phyloP scores from a whole-genome alignment of 1,140 invertebrate genomes.

The Drosophila ambigua region DNA sequence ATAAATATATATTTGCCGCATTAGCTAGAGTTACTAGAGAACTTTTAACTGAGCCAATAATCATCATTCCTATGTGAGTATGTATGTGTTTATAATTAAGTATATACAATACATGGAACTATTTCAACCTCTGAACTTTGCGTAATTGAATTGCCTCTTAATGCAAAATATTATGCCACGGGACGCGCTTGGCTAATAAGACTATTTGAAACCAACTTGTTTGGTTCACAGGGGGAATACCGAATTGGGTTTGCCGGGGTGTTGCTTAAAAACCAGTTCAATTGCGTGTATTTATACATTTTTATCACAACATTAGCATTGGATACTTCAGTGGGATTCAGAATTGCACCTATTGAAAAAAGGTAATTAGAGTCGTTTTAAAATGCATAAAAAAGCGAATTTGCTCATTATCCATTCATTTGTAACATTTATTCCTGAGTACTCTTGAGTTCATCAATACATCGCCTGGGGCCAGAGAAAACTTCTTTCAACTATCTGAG shows the following conservation, averaged over 20 bases:
- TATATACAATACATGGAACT: conserved; percentile 10
- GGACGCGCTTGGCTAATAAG: too few relatives aligned
- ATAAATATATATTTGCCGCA: conserved; percentile 45
- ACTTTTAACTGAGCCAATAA: conserved; percentile 3
- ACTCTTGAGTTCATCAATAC: too few relatives aligned
- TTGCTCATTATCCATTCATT: too few relatives aligned
- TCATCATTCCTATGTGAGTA: neutral
- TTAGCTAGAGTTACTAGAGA: conserved; percentile 52
- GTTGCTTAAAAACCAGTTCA: conserved; percentile 10
- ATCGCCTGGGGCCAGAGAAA: too few relatives aligned
- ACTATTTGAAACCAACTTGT: conserved; percentile 7
- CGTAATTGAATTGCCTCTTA: conserved; percentile 41
- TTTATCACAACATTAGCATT: conserved; percentile 16
- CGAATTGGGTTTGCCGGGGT: conserved; percentile 6
- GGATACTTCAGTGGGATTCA: conserved; percentile 3
- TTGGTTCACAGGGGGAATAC: conserved; percentile 1
- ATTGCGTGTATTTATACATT: conserved; percentile 8
- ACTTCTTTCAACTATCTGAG: conserved; percentile 5
- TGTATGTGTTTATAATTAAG: neutral
- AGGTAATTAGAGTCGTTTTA: conserved; percentile 1
- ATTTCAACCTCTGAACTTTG: conserved; percentile 56
- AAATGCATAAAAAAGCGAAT: too few relatives aligned
- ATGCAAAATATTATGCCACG: neutral
- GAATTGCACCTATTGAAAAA: neutral
- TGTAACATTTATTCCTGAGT: too few relatives aligned